Evolutionary conservation across 2,113 vertebrate genomes (phyloP).

Genomic region (Pteropus alecto): DNA sequence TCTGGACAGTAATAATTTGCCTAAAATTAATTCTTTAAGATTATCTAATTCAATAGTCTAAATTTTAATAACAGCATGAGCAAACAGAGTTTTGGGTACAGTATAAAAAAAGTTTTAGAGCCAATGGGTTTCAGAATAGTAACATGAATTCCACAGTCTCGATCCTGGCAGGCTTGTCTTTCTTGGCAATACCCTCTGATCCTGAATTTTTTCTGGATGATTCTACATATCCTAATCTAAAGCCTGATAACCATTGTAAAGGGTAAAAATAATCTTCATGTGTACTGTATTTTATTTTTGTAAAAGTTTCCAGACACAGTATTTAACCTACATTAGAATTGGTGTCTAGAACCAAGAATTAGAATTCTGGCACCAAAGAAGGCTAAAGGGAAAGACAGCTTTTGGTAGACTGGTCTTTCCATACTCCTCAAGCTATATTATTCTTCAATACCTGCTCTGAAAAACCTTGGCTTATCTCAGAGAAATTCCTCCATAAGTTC

Average conservation of each 20-base stretch:
- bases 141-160: background rate
- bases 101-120: background rate
- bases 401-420: background rate
- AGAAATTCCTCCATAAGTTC: background rate
- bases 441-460: background rate
- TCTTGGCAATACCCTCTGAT: background rate
- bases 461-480: background rate
- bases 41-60: background rate
- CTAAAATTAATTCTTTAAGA: background rate
- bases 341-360: background rate
- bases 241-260: background rate
- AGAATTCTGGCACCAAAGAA: background rate
- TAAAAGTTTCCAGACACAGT: background rate
- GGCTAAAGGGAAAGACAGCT: background rate
- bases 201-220: background rate
- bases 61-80: background rate
- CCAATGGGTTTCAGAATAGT: background rate
- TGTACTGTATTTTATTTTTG: background rate
- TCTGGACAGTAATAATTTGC: background rate
- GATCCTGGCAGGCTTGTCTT: background rate
- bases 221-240: background rate
- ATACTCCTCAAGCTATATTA: background rate
- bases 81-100: background rate
- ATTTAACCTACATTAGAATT: background rate
- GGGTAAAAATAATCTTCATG: background rate